A percentile compares a stretch with the other conserved stretches of the same genome.
These are phyloP conservation scores for Microtus montanus DNA, from an alignment of 2,113 vertebrate genomes.

Conservation along the genomic window DNA sequence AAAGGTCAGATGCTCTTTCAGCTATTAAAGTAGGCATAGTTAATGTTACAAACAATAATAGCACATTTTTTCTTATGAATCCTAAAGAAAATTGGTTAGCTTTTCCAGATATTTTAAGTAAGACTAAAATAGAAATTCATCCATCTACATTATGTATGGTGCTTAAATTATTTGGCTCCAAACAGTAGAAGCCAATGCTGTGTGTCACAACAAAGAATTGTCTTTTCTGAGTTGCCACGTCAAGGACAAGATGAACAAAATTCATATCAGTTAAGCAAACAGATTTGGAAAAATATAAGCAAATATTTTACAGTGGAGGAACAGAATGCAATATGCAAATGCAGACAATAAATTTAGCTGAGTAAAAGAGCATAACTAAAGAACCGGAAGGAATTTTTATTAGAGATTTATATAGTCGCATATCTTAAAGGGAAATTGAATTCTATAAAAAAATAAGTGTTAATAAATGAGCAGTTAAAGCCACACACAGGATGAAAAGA, in stretches of 20 bases:
- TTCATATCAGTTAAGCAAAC: not conserved
- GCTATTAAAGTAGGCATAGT: not conserved
- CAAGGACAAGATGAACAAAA: not conserved
- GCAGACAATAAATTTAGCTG: not conserved
- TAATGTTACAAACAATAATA: not conserved
- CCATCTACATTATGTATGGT: not conserved
- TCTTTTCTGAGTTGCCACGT: not conserved
- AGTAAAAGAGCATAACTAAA: not conserved
- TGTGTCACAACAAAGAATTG: not conserved
- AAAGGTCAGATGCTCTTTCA: not conserved
- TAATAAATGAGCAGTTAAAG: slow-evolving; percentile 30
- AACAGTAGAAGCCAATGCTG: not conserved
- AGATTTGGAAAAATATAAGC: not conserved
- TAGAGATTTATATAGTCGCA: not conserved
- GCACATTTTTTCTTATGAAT: not conserved
- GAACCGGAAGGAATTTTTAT: not conserved
- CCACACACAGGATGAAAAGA: not conserved
- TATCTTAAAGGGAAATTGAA: not conserved
- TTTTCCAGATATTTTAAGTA: slow-evolving; percentile 28
- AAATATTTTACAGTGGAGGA: not conserved
- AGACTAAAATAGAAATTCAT: not conserved
- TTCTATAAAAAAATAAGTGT: not conserved
- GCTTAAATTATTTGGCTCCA: not conserved
- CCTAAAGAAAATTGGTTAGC: not conserved
- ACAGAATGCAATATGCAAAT: not conserved